phyloP scores from a whole-genome alignment of 1,140 invertebrate genomes.

The Ladona fulva region DNA sequence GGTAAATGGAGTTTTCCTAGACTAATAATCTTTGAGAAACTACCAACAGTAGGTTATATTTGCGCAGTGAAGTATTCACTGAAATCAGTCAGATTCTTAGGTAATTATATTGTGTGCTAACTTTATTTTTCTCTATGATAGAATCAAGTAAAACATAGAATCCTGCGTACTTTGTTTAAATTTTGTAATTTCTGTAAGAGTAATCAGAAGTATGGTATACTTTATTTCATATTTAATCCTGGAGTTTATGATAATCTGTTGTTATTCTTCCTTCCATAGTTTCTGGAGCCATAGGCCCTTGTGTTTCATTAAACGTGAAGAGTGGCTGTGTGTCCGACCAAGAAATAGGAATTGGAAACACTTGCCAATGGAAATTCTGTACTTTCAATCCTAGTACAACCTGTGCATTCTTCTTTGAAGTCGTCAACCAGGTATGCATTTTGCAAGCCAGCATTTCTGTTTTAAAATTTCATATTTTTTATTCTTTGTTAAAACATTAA shows the following conservation, averaged over 20 bases:
- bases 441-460: neutral
- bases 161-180: too few relatives aligned
- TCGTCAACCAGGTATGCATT: constrained; percentile 69
- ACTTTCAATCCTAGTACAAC: constrained; percentile 88
- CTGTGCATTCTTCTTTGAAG: constrained; percentile 92
- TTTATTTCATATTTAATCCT: too few relatives aligned
- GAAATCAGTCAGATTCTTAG: too few relatives aligned
- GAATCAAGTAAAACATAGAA: too few relatives aligned
- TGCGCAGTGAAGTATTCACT: too few relatives aligned
- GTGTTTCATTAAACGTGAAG: constrained; percentile 87
- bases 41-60: too few relatives aligned
- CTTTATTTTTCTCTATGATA: too few relatives aligned
- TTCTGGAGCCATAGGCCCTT: constrained; percentile 91
- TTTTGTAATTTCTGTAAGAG: too few relatives aligned
- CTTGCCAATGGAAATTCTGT: constrained; percentile 98
- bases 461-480: neutral
- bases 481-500: neutral
- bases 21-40: too few relatives aligned
- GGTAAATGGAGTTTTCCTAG: too few relatives aligned
- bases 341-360: constrained; percentile 94
- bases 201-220: too few relatives aligned
- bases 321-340: constrained; percentile 86
- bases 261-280: constrained; percentile 50
- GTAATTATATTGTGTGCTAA: too few relatives aligned
- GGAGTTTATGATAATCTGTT: neutral